These are phyloP conservation scores for Tragelaphus oryx DNA, from an alignment of 2,797 vertebrate species.

Conservation along the genomic window DNA sequence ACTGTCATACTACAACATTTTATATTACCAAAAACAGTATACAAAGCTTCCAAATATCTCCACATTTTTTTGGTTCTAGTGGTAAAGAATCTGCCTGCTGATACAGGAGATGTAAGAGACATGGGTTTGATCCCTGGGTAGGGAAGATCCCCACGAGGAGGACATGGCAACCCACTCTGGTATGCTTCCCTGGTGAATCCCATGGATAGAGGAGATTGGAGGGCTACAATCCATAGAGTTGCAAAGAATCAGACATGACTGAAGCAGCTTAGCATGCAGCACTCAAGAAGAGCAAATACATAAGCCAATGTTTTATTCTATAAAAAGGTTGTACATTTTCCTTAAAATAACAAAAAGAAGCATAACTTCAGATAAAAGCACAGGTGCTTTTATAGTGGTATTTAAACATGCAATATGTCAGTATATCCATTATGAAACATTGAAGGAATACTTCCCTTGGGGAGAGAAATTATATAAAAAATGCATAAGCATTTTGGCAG, in stretches of 20 bases:
- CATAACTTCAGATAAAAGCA: neutral
- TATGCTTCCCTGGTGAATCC: neutral
- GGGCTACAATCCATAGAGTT: neutral
- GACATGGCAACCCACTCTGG: neutral
- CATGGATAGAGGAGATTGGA: neutral
- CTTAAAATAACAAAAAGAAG: neutral
- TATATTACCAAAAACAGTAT: neutral
- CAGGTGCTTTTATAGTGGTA: neutral
- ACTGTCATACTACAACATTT: neutral
- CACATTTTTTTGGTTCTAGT: neutral
- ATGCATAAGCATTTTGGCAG: neutral
- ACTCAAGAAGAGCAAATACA: neutral
- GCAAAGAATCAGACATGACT: neutral
- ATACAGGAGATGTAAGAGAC: neutral
- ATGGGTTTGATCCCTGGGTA: rapidly evolving
- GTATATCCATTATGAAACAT: neutral
- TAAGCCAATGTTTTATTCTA: neutral
- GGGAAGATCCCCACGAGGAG: neutral
- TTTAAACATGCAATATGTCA: neutral
- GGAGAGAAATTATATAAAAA: neutral
- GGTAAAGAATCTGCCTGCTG: neutral
- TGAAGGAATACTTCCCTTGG: neutral
- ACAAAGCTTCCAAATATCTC: neutral
- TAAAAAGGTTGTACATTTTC: neutral
- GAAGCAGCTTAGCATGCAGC: neutral